These are phyloP conservation scores for Arion vulgaris DNA, from an alignment of 1,140 invertebrate species.

Conservation along the genomic window DNA sequence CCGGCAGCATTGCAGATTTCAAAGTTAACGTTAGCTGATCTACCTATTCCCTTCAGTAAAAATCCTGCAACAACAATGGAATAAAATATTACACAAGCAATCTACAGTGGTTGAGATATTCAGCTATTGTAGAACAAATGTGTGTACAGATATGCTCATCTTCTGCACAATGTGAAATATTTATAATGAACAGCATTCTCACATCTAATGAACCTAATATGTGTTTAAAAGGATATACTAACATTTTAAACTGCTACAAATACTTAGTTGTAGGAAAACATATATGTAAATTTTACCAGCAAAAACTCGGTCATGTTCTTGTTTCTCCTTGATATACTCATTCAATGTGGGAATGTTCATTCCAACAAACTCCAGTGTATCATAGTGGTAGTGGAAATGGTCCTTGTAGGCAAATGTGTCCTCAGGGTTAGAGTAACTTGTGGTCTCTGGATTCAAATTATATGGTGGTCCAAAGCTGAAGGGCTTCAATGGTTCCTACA, in stretches of 20 bases:
- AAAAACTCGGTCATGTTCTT: slow-evolving; percentile 41
- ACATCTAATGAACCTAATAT: no score
- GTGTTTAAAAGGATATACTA: no score
- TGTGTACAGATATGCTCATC: no score
- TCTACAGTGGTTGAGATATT: no score
- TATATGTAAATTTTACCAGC: slow-evolving; percentile 37
- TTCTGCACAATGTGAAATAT: no score
- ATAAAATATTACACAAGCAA: no score
- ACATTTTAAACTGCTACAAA: no score
- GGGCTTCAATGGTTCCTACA: slow-evolving; percentile 44
- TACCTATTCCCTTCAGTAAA: slow-evolving; percentile 38
- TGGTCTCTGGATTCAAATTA: slow-evolving; percentile 45
- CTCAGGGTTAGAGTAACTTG: slow-evolving; percentile 43
- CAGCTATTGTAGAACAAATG: no score
- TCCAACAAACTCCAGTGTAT: slow-evolving; percentile 43
- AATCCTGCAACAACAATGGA: not conserved
- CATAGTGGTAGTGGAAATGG: slow-evolving; percentile 49
- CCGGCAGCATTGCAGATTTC: slow-evolving; percentile 23
- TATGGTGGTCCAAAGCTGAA: slow-evolving; percentile 49
- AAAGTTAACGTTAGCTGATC: slow-evolving; percentile 40
- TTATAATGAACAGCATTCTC: no score
- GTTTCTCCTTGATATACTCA: slow-evolving; percentile 38
- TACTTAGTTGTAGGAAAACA: no score
- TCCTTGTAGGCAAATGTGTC: slow-evolving; percentile 44
- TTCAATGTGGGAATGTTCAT: slow-evolving; percentile 35